Percentiles rank a stretch among this genome's conserved stretches.
Evolutionary conservation across 2,888 invertebrate species (phyloP).

Genomic region (Saturnia japonica): DNA sequence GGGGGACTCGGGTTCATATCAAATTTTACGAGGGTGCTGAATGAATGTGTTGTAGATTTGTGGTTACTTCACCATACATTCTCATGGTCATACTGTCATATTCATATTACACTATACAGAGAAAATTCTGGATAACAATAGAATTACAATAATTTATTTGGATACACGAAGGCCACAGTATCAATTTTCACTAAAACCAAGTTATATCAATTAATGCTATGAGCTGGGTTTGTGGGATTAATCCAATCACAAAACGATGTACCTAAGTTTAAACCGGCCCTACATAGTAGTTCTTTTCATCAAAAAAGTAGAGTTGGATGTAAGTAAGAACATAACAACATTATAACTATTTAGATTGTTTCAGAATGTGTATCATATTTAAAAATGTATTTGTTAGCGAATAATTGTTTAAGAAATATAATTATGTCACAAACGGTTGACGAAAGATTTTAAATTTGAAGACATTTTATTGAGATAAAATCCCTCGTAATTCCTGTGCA

Average conservation of each 20-base stretch:
- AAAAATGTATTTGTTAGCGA: too few relatives aligned
- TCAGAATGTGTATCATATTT: too few relatives aligned
- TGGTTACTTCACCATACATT: background rate
- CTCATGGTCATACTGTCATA: background rate
- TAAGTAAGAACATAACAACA: too few relatives aligned
- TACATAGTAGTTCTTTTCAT: too few relatives aligned
- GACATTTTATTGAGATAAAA: background rate
- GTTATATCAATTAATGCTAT: too few relatives aligned
- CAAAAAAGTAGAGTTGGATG: too few relatives aligned
- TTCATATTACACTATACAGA: background rate
- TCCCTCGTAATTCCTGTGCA: background rate
- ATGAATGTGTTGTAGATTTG: conserved; percentile 17
- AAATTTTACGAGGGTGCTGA: conserved; percentile 18
- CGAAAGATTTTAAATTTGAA: too few relatives aligned
- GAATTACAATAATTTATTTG: background rate
- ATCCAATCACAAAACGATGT: background rate
- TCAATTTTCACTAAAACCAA: background rate
- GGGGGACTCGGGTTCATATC: conserved; percentile 20
- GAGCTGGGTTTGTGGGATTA: too few relatives aligned
- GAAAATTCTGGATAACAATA: background rate
- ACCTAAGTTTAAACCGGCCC: background rate
- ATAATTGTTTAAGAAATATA: too few relatives aligned
- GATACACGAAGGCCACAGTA: too few relatives aligned
- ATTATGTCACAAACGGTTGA: too few relatives aligned
- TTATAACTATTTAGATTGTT: too few relatives aligned